Conservation (phyloP, 2,113 vertebrate species). For the Mus pahari region DNA sequence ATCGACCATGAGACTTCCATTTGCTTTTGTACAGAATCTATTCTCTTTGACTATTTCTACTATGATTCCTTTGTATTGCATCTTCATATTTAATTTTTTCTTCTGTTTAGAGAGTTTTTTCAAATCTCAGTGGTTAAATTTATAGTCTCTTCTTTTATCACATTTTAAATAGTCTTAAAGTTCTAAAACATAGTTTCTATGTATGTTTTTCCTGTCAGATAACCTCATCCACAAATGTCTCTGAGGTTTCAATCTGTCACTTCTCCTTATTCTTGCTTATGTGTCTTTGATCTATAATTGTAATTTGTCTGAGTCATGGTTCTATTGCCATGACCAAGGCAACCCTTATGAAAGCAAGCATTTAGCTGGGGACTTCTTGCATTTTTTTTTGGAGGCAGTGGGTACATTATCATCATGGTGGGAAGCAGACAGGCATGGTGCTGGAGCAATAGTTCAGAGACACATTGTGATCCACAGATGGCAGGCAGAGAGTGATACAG, state of each 20-base stretch:
- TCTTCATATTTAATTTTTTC: neutral
- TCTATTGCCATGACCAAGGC: neutral
- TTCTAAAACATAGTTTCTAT: neutral
- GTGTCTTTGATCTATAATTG: neutral
- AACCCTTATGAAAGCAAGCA: too few relatives aligned
- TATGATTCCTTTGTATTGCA: neutral
- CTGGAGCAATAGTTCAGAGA: neutral
- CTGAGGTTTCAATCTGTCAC: constrained; percentile 12
- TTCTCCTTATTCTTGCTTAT: constrained; percentile 12
- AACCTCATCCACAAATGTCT: neutral
- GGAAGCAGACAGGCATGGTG: neutral
- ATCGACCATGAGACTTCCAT: neutral
- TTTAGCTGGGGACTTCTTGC: neutral
- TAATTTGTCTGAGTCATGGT: neutral
- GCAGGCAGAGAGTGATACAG: neutral
- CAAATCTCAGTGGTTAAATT: neutral
- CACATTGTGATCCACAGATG: neutral
- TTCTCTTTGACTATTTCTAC: neutral
- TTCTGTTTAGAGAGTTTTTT: neutral
- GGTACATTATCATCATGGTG: neutral
- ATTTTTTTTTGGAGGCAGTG: neutral
- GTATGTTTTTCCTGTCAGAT: neutral
- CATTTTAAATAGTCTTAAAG: constrained; percentile 33
- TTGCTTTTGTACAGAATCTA: neutral
- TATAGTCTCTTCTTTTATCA: neutral